Conservation (phyloP, 2,797 vertebrate genomes). For the Petrocephalus sullivani region DNA sequence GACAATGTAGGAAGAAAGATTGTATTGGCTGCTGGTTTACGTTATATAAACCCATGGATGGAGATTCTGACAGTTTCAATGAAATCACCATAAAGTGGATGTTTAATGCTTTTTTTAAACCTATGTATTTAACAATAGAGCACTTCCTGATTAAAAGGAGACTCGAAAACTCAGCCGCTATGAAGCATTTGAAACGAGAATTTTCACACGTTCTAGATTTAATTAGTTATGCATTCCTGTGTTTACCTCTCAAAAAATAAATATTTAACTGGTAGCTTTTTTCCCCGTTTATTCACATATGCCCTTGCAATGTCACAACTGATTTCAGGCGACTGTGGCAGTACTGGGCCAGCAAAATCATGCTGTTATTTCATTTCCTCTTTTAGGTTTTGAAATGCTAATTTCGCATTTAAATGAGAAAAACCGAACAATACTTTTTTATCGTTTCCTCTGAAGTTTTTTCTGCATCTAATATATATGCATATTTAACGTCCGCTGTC, state of each 20-base stretch:
- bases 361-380: neutral
- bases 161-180: neutral
- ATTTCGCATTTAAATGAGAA: slow-evolving; percentile 10
- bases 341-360: neutral
- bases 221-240: neutral
- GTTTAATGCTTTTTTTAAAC: neutral
- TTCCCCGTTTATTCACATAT: neutral
- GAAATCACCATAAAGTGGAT: neutral
- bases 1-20: neutral
- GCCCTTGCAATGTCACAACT: neutral
- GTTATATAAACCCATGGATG: neutral
- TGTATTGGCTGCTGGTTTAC: neutral
- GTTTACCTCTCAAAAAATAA: neutral
- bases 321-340: neutral
- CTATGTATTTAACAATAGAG: neutral
- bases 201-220: neutral
- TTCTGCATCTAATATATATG: slow-evolving; percentile 11
- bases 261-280: neutral
- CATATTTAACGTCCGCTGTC: slow-evolving; percentile 13
- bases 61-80: neutral
- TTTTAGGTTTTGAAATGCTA: slow-evolving; percentile 29
- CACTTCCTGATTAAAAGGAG: neutral
- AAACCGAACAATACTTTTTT: slow-evolving; percentile 11
- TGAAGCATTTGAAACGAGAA: neutral
- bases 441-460: slow-evolving; percentile 20